phyloP scores from a whole-genome alignment of 2,113 vertebrate species.

The Bufo gargarizans region DNA sequence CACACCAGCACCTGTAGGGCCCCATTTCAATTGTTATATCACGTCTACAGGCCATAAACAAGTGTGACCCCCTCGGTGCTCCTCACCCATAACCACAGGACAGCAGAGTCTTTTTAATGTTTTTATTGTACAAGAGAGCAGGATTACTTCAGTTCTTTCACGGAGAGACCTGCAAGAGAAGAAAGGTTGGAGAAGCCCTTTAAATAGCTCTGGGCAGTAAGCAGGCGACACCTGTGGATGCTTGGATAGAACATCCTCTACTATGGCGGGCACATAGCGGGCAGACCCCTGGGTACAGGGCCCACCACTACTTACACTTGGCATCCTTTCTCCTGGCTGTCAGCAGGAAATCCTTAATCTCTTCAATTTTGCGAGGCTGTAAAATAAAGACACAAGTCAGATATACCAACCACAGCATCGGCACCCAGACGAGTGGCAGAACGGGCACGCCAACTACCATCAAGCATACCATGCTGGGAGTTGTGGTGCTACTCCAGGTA shows the following conservation, averaged over 20 bases:
- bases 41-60: not conserved
- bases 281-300: no score
- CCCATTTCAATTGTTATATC: no score
- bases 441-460: no score
- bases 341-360: constrained; percentile 97
- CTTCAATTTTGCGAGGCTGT: constrained; percentile 93
- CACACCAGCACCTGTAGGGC: no score
- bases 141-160: constrained; percentile 94
- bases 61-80: not conserved
- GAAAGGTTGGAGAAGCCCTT: no score
- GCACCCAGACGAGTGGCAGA: no score
- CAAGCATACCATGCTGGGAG: no score
- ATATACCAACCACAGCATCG: not conserved
- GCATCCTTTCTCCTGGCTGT: constrained; percentile 96
- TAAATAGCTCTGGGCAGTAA: no score
- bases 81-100: not conserved
- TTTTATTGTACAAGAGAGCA: constrained; percentile 59
- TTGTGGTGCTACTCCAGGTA: no score
- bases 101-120: not conserved
- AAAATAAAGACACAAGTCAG: not conserved
- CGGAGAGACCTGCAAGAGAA: constrained; percentile 84
- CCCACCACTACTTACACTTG: constrained; percentile 82
- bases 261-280: no score
- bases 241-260: no score
- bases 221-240: no score